Conservation (phyloP, 1,140 invertebrate species). For the Drosophila kanapiae region DNA sequence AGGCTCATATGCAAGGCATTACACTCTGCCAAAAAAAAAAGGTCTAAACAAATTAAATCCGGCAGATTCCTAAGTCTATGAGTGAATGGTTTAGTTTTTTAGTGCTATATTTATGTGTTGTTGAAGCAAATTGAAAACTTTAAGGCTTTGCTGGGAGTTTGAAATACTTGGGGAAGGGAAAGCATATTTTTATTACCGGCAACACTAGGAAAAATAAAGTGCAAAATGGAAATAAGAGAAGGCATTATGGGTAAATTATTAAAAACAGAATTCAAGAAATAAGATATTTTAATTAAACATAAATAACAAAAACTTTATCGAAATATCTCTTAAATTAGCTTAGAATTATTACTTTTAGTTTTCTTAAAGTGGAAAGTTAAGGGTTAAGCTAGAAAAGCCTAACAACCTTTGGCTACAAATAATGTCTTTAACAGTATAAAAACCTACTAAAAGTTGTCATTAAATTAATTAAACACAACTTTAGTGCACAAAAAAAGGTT, state of each 20-base stretch:
- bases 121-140: neutral
- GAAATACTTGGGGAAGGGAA: neutral
- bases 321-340: no score
- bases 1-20: conserved; percentile 21
- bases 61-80: neutral
- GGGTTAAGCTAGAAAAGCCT: neutral
- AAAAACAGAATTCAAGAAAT: neutral
- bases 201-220: neutral
- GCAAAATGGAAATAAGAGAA: neutral
- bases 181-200: neutral
- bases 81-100: neutral
- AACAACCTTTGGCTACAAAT: neutral
- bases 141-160: neutral
- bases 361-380: neutral
- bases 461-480: neutral
- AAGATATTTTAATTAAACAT: no score
- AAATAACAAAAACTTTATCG: no score
- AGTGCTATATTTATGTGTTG: neutral
- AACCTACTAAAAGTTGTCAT: no score
- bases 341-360: neutral
- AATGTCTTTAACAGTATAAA: neutral
- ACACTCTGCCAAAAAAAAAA: conserved; percentile 27
- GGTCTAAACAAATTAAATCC: neutral
- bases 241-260: neutral
- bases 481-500: neutral